Percentiles rank a stretch among this genome's conserved stretches.
These are phyloP conservation scores for Drosophila ercepeae DNA, from an alignment of 1,140 invertebrate genomes.

Conservation along the genomic window DNA sequence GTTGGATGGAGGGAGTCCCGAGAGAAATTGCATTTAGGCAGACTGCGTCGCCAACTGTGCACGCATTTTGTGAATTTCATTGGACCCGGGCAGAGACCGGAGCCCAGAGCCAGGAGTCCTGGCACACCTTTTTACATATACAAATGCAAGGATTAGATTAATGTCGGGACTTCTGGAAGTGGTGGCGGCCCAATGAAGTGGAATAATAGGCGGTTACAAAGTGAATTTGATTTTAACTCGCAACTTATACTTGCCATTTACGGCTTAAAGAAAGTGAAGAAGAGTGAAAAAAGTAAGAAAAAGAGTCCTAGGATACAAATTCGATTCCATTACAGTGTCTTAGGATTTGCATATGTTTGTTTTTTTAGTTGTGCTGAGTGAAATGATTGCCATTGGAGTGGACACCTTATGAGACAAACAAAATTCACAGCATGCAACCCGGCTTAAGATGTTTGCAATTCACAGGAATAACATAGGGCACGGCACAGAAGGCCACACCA, in stretches of 20 bases:
- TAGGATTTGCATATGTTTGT: constrained; percentile 4
- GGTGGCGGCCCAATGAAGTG: constrained; percentile 27
- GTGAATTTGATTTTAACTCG: neutral
- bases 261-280: too few relatives aligned
- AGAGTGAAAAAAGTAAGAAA: too few relatives aligned
- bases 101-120: constrained; percentile 27
- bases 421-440: constrained; percentile 20
- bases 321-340: neutral
- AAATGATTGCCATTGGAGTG: constrained; percentile 34
- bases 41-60: constrained; percentile 63
- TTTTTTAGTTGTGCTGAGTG: constrained; percentile 24
- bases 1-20: neutral
- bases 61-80: constrained; percentile 70
- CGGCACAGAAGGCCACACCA: constrained; percentile 2
- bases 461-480: constrained; percentile 1
- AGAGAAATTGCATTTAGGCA: constrained; percentile 74
- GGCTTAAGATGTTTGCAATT: constrained; percentile 49
- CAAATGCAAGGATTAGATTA: constrained; percentile 40
- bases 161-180: constrained; percentile 17
- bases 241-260: too few relatives aligned
- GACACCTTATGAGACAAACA: constrained; percentile 28
- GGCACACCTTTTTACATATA: constrained; percentile 12
- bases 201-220: constrained; percentile 24
- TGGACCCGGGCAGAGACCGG: constrained; percentile 2
- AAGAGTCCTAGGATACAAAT: neutral